Evolutionary conservation across 2,888 invertebrate species (phyloP).

Genomic region (Ophion obscuratus): DNA sequence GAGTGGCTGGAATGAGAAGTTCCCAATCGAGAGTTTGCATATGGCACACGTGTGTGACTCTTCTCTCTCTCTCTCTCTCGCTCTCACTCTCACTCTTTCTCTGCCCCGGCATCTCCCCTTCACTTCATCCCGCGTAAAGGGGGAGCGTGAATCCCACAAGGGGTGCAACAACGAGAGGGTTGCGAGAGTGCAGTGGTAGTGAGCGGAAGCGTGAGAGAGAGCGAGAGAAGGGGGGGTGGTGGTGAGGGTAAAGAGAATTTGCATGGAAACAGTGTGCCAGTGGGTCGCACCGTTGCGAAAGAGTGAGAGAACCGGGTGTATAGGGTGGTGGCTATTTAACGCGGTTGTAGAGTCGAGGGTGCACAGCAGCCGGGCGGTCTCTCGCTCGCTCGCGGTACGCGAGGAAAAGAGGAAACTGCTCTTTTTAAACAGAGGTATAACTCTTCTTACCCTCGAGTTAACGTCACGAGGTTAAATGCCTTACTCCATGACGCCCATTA

Average conservation of each 20-base stretch:
- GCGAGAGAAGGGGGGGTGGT: conserved; percentile 59
- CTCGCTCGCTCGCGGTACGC: conserved; percentile 25
- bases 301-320: neutral
- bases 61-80: conserved; percentile 1
- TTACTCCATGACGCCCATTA: conserved; percentile 73
- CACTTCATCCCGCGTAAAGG: neutral
- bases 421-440: conserved; percentile 77
- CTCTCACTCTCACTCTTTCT: neutral
- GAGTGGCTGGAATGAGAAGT: neutral
- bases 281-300: conserved; percentile 77
- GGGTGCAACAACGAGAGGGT: conserved; percentile 59
- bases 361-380: conserved; percentile 65
- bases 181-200: conserved; percentile 46
- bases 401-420: conserved; percentile 69
- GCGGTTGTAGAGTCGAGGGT: conserved; percentile 65
- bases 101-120: neutral
- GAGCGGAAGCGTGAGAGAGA: conserved; percentile 64
- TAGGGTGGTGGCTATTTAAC: conserved; percentile 75
- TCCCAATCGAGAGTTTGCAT: conserved; percentile 26
- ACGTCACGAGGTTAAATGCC: conserved; percentile 74
- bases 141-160: conserved; percentile 11
- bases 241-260: conserved; percentile 83
- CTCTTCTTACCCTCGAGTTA: conserved; percentile 71
- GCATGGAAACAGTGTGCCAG: conserved; percentile 83
- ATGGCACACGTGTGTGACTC: conserved; percentile 11